These are phyloP conservation scores for Riparia riparia DNA, from an alignment of 2,113 vertebrate species.

Conservation along the genomic window DNA sequence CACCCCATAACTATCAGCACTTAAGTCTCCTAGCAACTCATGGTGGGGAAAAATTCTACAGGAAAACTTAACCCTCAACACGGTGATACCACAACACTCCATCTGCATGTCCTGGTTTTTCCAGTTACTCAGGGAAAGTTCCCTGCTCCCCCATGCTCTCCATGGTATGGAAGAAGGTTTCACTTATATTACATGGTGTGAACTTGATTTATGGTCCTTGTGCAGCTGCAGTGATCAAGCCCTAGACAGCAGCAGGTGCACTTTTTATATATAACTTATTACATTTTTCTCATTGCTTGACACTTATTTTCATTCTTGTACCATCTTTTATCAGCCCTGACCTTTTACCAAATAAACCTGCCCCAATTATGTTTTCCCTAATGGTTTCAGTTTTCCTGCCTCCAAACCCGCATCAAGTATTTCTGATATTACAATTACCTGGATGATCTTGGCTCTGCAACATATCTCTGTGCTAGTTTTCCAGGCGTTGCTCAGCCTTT, in stretches of 20 bases:
- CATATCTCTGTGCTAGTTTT: fast-evolving
- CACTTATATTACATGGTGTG: not conserved
- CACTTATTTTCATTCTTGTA: not conserved
- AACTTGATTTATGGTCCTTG: not conserved
- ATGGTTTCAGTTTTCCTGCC: not conserved
- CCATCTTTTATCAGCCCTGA: not conserved
- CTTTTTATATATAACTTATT: not conserved
- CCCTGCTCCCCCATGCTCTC: not conserved
- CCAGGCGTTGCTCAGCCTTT: not conserved
- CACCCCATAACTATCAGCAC: too few species aligned
- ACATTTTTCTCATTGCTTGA: not conserved
- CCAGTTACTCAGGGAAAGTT: not conserved
- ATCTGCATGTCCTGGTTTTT: not conserved
- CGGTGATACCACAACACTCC: not conserved
- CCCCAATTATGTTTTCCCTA: not conserved
- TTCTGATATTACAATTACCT: not conserved
- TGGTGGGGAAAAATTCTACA: too few species aligned
- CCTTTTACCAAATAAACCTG: not conserved
- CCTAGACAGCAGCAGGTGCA: fast-evolving
- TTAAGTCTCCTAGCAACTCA: too few species aligned
- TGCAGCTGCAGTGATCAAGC: not conserved
- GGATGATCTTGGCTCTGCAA: not conserved
- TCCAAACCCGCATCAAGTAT: not conserved
- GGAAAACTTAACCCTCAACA: too few species aligned
- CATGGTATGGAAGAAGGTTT: not conserved